Evolutionary conservation across 2,797 vertebrate species (phyloP), one percentile per base, ranked within the genome.

Genomic region (Silurus aristotelis): DNA sequence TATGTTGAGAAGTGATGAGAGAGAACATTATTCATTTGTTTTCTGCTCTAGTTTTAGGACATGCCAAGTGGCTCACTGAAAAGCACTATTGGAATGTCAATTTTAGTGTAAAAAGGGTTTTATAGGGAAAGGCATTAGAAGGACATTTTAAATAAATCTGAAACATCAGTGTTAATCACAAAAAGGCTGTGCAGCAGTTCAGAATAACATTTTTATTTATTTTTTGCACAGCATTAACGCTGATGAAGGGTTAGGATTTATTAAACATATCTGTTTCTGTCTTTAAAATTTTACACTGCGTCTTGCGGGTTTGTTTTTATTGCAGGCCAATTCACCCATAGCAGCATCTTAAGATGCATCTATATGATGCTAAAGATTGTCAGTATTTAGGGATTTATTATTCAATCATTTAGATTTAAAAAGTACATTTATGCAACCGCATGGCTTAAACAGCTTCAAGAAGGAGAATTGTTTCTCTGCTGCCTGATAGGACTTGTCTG

Each of bases 81-180:
- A 81, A 52, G 48, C 22, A 8, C 78, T 56, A 73, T 25, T 25
- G 52, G 63, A 66, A 43, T 17, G 38, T 38, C 55, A 31, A 0
- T 43, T 75, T 73, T 38, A 60, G 67, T 76, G 38, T 58, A 5
- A 58, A 75, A 84, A 86, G 27, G 55, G 2, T 66, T 56, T n/a
- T 17, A 5, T 13, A 31, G 60, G 6, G 63, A 20, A 56, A 73
- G 84, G n/a, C 56, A 55, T 43, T 15, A 48, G 25, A 63, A 58
- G 56, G 19, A 6, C 6, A 20, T 58, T 60, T 38, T 2, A 6
- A 60, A 58, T 58, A 38, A 63, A 63, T 43, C 58, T n/a, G 58
- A 79, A 63, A n/a, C n/a, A 63, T 46, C 77, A 79, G 77, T 79
- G 77, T 79, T 79, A 63, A 13, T 63, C 58, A 46, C 20, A n/a